These are phyloP conservation scores for Drusus annulatus DNA, from an alignment of 1,140 invertebrate species.

Conservation along the genomic window DNA sequence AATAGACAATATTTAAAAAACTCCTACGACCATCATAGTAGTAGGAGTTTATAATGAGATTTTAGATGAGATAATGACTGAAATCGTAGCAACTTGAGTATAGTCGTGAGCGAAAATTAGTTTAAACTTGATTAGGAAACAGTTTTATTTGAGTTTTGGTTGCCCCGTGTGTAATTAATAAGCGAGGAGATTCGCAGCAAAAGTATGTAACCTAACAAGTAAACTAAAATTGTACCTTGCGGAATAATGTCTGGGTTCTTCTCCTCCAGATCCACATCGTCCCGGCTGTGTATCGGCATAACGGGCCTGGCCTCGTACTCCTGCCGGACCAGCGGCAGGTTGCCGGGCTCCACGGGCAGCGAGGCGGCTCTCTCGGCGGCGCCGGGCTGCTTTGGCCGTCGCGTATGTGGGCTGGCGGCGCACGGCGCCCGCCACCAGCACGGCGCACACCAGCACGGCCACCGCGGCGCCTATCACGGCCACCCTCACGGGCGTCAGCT, in stretches of 20 bases:
- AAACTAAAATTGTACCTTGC: conserved; percentile 69
- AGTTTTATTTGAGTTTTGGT: too few relatives aligned
- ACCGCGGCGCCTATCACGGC: conserved; percentile 78
- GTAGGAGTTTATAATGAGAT: too few relatives aligned
- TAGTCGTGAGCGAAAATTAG: too few relatives aligned
- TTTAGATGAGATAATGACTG: too few relatives aligned
- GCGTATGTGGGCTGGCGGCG: conserved; percentile 70
- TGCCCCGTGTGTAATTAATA: too few relatives aligned
- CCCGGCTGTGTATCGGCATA: conserved; percentile 70
- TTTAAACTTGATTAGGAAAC: too few relatives aligned
- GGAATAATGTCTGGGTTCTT: conserved; percentile 84
- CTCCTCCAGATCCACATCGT: conserved; percentile 75
- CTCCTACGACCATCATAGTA: too few relatives aligned
- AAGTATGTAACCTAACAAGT: too few relatives aligned
- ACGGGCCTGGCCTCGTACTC: conserved; percentile 72
- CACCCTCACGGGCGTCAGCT: conserved; percentile 78
- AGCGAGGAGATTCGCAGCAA: too few relatives aligned
- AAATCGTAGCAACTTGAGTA: too few relatives aligned
- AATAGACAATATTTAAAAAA: too few relatives aligned
- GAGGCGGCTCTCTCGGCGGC: conserved; percentile 60
- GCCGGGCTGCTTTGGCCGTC: conserved; percentile 72
- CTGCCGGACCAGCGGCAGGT: conserved; percentile 59
- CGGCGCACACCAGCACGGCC: conserved; percentile 76
- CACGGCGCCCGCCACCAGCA: conserved; percentile 77
- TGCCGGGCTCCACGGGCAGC: conserved; percentile 30